Conservation (phyloP, 2,797 vertebrate genomes). For the Zalophus californianus region DNA sequence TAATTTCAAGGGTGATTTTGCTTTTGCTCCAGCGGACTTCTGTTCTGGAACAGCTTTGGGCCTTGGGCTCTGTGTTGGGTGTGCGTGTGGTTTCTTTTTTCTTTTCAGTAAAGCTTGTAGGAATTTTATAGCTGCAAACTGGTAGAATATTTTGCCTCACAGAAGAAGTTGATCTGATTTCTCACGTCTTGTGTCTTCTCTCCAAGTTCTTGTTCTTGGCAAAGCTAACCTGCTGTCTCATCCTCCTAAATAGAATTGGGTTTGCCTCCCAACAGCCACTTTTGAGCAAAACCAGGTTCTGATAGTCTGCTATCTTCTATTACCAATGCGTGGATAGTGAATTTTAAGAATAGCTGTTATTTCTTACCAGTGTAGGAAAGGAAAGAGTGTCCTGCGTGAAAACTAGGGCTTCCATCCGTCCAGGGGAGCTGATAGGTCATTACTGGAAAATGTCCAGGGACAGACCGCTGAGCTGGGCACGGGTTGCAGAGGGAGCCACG, state of each 20-base stretch:
- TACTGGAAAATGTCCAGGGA: background rate
- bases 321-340: background rate
- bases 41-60: background rate
- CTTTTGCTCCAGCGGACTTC: background rate
- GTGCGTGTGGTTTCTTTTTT: background rate
- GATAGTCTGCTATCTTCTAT: slow-evolving; percentile 62
- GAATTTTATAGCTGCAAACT: background rate
- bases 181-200: background rate
- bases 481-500: slow-evolving; percentile 43
- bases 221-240: background rate
- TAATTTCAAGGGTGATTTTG: slow-evolving; percentile 52
- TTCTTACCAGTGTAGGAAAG: slow-evolving; percentile 29
- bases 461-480: background rate
- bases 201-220: background rate
- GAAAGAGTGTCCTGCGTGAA: background rate
- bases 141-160: background rate
- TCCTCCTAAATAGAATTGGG: background rate
- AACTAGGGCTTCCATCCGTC: slow-evolving; percentile 11
- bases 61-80: background rate
- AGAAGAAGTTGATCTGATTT: slow-evolving; percentile 40
- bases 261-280: slow-evolving; percentile 60
- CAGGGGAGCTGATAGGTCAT: slow-evolving; percentile 70
- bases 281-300: slow-evolving; percentile 40
- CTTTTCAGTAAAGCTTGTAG: background rate
- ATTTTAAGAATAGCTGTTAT: slow-evolving; percentile 81